A percentile compares a stretch with the other conserved stretches of the same genome.
Conservation (phyloP, 2,113 vertebrate species). For the Centropus unirufus region DNA sequence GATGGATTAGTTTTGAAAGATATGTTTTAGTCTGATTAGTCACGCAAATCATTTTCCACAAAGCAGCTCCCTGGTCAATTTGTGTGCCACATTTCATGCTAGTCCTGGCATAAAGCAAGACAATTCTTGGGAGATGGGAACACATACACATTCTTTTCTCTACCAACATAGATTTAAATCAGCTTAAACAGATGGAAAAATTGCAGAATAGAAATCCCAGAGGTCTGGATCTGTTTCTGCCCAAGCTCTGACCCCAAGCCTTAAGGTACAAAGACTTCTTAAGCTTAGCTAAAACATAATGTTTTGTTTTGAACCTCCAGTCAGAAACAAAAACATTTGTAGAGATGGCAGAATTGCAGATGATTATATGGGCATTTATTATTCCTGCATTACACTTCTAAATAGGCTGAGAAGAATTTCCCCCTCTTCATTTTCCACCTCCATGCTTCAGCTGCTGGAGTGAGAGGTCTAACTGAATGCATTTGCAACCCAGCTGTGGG, state of each 20-base stretch:
- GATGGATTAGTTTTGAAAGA: background rate
- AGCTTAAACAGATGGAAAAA: background rate
- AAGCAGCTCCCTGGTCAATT: background rate
- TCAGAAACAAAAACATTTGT: background rate
- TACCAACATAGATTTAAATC: background rate
- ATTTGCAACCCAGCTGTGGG: background rate
- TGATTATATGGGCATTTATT: background rate
- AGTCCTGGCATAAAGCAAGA: background rate
- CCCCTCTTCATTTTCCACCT: slow-evolving; percentile 15
- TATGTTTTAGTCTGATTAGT: background rate
- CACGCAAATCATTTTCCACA: background rate
- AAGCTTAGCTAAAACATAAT: background rate
- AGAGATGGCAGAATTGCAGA: background rate
- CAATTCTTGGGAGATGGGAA: background rate
- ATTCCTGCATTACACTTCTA: slow-evolving; percentile 5
- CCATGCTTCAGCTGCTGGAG: background rate
- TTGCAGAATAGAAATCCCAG: background rate
- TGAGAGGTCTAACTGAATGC: background rate
- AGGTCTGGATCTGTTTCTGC: background rate
- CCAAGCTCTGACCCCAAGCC: background rate
- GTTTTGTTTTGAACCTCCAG: background rate
- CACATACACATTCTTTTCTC: background rate
- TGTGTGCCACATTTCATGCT: background rate
- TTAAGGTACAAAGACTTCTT: background rate
- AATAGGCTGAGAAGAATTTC: slow-evolving; percentile 27